phyloP scores from a whole-genome alignment of 1,140 invertebrate genomes.

The Procambarus clarkii region DNA sequence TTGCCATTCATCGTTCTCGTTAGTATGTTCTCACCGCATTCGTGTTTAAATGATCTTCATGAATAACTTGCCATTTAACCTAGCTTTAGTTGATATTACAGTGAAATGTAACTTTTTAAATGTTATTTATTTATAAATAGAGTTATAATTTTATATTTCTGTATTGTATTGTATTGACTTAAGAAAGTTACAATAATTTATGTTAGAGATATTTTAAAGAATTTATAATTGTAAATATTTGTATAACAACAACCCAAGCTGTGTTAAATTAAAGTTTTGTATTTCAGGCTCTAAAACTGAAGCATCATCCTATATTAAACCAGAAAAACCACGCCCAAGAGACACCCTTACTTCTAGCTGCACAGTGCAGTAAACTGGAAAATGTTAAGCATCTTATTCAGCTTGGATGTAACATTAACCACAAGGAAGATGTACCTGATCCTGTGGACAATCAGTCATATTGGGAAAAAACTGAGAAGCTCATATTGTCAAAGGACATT shows the following conservation, averaged over 20 bases:
- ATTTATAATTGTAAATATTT: too few species aligned
- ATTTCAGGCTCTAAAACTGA: conserved; percentile 54
- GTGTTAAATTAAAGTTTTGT: neutral
- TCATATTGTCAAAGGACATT: conserved; percentile 46
- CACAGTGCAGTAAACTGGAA: conserved; percentile 56
- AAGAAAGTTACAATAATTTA: too few species aligned
- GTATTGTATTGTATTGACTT: too few species aligned
- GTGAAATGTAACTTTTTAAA: too few species aligned
- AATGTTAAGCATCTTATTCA: conserved; percentile 55
- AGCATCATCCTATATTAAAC: conserved; percentile 36
- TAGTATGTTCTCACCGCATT: too few species aligned
- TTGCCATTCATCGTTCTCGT: too few species aligned
- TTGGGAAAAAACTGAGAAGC: conserved; percentile 55
- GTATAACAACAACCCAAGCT: neutral
- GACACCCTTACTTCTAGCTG: conserved; percentile 50
- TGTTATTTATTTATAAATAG: too few species aligned
- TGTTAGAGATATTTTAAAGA: too few species aligned
- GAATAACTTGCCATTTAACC: too few species aligned
- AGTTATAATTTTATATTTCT: too few species aligned
- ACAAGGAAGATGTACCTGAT: conserved; percentile 34
- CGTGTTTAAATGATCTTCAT: too few species aligned
- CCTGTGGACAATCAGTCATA: conserved; percentile 24
- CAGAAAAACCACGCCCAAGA: conserved; percentile 48
- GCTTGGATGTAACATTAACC: conserved; percentile 49
- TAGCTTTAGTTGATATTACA: too few species aligned